These are phyloP conservation scores for Phoeniculus purpureus DNA, from an alignment of 2,797 vertebrate species.

Conservation along the genomic window DNA sequence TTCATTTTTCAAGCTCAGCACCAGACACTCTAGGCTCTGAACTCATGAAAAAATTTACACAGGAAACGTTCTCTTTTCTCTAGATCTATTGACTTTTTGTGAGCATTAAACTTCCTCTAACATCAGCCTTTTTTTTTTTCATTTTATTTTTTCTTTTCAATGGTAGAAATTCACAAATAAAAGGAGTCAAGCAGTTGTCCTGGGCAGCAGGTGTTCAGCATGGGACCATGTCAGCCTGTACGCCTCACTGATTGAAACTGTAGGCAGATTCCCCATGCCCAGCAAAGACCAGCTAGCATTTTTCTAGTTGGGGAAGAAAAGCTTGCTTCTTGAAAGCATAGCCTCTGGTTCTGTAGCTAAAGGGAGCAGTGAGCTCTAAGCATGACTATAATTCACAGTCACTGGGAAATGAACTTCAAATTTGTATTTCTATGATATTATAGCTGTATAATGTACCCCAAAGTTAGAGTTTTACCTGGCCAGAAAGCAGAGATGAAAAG, in stretches of 20 bases:
- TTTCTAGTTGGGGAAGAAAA: not conserved
- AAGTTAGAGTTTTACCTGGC: not conserved
- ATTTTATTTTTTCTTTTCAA: not conserved
- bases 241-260: not conserved
- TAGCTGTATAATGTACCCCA: not conserved
- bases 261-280: not conserved
- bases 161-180: not conserved
- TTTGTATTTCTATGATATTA: not conserved
- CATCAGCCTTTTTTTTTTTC: not conserved
- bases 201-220: not conserved
- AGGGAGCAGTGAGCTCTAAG: not conserved
- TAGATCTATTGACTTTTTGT: not conserved
- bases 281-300: accelerated
- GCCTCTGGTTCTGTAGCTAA: not conserved
- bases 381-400: not conserved
- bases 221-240: accelerated
- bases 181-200: not conserved
- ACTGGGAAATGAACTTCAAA: not conserved
- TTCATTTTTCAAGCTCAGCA: not conserved
- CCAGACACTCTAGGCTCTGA: not conserved
- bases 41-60: not conserved
- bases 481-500: not conserved
- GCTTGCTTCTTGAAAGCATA: not conserved
- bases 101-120: not conserved
- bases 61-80: not conserved